phyloP scores from a whole-genome alignment of 2,888 invertebrate species.

The Monochamus alternatus region DNA sequence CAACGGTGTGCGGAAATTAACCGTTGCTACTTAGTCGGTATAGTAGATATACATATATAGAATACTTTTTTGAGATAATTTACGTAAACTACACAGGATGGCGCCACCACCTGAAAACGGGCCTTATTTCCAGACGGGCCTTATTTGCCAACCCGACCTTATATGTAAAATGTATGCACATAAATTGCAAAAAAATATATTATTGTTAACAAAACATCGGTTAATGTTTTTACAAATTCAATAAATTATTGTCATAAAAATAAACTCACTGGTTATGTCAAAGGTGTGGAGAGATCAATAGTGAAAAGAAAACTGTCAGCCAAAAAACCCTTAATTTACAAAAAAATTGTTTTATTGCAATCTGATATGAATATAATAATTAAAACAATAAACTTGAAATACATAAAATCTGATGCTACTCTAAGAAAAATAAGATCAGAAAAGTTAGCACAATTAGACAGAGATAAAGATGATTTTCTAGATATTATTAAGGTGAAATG shows the following conservation, averaged over 20 bases:
- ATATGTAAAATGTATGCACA: slow-evolving; percentile 31
- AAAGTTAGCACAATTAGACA: slow-evolving; percentile 19
- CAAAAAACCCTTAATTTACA: slow-evolving; percentile 21
- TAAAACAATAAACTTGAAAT: slow-evolving; percentile 30
- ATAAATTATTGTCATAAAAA: not conserved
- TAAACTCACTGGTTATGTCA: slow-evolving; percentile 2
- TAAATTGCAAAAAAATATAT: slow-evolving; percentile 36
- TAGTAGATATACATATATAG: too few species aligned
- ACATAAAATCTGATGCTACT: slow-evolving; percentile 37
- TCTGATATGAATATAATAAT: not conserved
- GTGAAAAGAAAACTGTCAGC: not conserved
- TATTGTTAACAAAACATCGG: not conserved
- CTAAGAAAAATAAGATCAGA: slow-evolving; percentile 41
- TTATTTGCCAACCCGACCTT: too few species aligned
- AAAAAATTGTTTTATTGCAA: slow-evolving; percentile 15
- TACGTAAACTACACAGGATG: too few species aligned
- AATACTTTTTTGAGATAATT: too few species aligned
- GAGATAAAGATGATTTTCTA: slow-evolving; percentile 30
- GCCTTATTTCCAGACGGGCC: too few species aligned
- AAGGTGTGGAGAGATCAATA: slow-evolving; percentile 20
- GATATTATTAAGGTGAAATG: slow-evolving; percentile 39
- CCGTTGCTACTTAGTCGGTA: too few species aligned
- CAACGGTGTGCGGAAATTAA: too few species aligned
- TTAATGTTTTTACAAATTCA: slow-evolving; percentile 22
- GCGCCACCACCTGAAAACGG: too few species aligned